phyloP scores from a whole-genome alignment of 2,888 invertebrate species.

The Acleris sparsana region DNA sequence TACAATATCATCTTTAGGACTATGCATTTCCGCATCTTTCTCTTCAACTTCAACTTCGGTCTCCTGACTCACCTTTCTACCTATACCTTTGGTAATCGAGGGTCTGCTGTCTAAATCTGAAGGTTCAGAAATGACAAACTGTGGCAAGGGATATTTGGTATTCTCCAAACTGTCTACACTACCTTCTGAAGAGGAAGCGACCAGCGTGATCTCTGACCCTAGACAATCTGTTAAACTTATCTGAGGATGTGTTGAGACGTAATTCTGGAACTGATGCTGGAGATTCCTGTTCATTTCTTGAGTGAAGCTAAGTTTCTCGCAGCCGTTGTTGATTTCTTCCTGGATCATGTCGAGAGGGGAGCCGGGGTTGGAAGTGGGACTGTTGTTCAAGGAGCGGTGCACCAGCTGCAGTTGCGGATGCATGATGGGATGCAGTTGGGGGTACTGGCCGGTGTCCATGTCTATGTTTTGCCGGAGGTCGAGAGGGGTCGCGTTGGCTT shows the following conservation, averaged over 20 bases:
- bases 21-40: slow-evolving; percentile 70
- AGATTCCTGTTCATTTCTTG: slow-evolving; percentile 59
- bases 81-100: slow-evolving; percentile 91
- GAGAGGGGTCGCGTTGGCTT: slow-evolving; percentile 80
- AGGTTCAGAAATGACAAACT: slow-evolving; percentile 89
- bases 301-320: slow-evolving; percentile 41
- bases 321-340: slow-evolving; percentile 82
- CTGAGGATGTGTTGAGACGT: slow-evolving; percentile 86
- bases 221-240: slow-evolving; percentile 96
- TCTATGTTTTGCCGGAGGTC: slow-evolving; percentile 80
- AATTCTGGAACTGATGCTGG: slow-evolving; percentile 56
- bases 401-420: slow-evolving; percentile 74
- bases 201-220: slow-evolving; percentile 91
- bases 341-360: slow-evolving; percentile 92
- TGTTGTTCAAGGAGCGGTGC: slow-evolving; percentile 84
- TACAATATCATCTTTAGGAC: slow-evolving; percentile 62
- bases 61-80: slow-evolving; percentile 87
- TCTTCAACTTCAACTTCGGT: slow-evolving; percentile 65
- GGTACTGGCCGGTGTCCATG: slow-evolving; percentile 77
- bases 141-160: slow-evolving; percentile 77
- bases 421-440: slow-evolving; percentile 69
- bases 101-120: slow-evolving; percentile 87
- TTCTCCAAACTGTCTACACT: slow-evolving; percentile 88
- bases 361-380: slow-evolving; percentile 85
- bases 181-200: slow-evolving; percentile 90